These are phyloP conservation scores for Corydoras maculifer DNA, from an alignment of 2,113 vertebrate species.

Conservation along the genomic window DNA sequence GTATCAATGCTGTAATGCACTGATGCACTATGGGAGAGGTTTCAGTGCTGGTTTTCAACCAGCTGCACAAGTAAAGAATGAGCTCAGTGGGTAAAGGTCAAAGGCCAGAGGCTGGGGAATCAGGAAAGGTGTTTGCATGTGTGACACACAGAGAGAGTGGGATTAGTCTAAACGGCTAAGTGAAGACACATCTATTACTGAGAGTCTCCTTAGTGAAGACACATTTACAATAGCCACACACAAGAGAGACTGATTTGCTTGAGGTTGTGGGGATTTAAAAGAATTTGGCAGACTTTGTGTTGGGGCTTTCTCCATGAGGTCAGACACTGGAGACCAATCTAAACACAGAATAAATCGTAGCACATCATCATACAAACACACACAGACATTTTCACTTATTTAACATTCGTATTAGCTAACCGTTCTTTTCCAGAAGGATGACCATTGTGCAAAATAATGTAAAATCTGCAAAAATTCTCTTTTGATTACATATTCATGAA, in stretches of 20 bases:
- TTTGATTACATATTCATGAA: no score
- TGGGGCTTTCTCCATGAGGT: conserved; percentile 18
- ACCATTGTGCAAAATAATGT: conserved; percentile 4
- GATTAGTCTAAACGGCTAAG: conserved; percentile 19
- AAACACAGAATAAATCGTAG: conserved; percentile 13
- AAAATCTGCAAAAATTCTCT: not conserved
- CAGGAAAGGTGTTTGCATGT: conserved; percentile 16
- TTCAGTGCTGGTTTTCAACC: conserved; percentile 19
- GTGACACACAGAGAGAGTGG: conserved; percentile 4
- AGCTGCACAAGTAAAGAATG: conserved; percentile 31
- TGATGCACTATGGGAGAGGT: not conserved
- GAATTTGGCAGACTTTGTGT: conserved; percentile 18
- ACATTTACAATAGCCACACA: conserved; percentile 21
- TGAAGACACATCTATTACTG: conserved; percentile 47
- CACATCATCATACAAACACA: not conserved
- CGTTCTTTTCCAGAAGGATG: not conserved
- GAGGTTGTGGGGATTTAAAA: not conserved
- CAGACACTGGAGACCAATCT: conserved; percentile 3
- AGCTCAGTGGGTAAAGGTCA: conserved; percentile 25
- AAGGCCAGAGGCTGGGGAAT: conserved; percentile 18
- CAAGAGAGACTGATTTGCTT: conserved; percentile 7
- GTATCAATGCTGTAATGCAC: not conserved
- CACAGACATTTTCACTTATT: not conserved
- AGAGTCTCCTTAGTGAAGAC: conserved; percentile 22
- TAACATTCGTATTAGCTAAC: not conserved